Percentiles rank a stretch among this genome's conserved stretches.
phyloP scores from a whole-genome alignment of 2,113 vertebrate genomes.

The Melanostigma gelatinosum region DNA sequence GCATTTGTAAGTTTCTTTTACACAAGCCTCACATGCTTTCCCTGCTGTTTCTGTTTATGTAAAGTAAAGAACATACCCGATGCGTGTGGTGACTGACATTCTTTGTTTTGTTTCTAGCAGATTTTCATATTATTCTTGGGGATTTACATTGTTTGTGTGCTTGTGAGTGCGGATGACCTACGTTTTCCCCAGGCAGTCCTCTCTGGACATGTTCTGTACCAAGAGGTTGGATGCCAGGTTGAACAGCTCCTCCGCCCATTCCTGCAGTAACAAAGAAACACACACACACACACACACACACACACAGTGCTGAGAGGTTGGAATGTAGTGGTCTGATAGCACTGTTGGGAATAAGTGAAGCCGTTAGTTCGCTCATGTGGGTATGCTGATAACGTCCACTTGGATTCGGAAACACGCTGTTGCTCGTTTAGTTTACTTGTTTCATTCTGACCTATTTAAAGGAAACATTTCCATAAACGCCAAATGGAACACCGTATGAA shows the following conservation, averaged over 20 bases:
- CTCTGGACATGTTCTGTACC: conserved; percentile 97
- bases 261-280: conserved; percentile 81
- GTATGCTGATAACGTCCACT: not conserved
- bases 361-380: not conserved
- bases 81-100: not conserved
- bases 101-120: not conserved
- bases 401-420: not conserved
- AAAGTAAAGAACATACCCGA: not conserved
- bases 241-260: conserved; percentile 97
- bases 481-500: not conserved
- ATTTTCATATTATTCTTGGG: conserved; percentile 36
- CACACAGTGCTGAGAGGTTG: not conserved
- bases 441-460: not conserved
- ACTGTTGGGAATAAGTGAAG: conserved; percentile 5
- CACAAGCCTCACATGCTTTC: conserved; percentile 10
- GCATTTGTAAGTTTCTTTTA: not conserved
- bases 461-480: not conserved
- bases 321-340: not conserved
- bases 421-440: not conserved
- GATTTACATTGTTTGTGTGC: conserved; percentile 14
- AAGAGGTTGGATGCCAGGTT: conserved; percentile 94
- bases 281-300: conserved; percentile 6
- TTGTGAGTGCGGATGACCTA: conserved; percentile 75
- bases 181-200: conserved; percentile 96
- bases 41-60: conserved; percentile 16